A percentile compares a stretch with the other conserved stretches of the same genome.
Conservation (phyloP, 1,140 invertebrate species). For the Drosophila miranda region DNA sequence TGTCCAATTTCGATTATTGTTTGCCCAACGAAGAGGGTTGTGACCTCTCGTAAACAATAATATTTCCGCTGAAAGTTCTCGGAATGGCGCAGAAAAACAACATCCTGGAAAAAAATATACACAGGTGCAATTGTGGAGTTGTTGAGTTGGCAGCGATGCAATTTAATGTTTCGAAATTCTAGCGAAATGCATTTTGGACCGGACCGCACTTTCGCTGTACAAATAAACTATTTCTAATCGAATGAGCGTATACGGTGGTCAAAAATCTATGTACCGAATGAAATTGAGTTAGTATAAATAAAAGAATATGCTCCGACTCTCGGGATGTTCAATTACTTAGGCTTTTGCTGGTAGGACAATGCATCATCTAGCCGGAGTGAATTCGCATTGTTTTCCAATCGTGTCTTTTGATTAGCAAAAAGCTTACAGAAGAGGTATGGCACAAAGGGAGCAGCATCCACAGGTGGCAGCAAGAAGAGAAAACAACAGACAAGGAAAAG, state of each 20-base stretch:
- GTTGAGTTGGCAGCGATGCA: conserved; percentile 16
- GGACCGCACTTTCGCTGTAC: background rate
- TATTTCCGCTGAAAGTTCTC: conserved; percentile 24
- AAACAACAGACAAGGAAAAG: conserved; percentile 22
- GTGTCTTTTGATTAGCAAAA: conserved; percentile 6
- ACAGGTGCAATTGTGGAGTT: background rate
- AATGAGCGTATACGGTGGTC: conserved; percentile 11
- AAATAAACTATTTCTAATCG: conserved; percentile 32
- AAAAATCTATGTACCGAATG: background rate
- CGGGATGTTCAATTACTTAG: too few species aligned
- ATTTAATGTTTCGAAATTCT: conserved; percentile 30
- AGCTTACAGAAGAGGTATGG: conserved; percentile 40
- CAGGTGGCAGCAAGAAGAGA: conserved; percentile 3
- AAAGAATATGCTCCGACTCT: too few species aligned
- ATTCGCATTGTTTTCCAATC: too few species aligned
- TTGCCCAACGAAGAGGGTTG: conserved; percentile 6
- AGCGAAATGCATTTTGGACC: conserved; percentile 23
- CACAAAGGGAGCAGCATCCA: conserved; percentile 21
- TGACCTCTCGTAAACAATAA: conserved; percentile 6
- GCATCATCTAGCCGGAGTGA: too few species aligned
- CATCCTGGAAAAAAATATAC: background rate
- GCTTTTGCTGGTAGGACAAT: too few species aligned
- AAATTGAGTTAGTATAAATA: too few species aligned
- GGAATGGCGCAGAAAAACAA: conserved; percentile 24
- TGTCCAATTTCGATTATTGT: conserved; percentile 15